These are phyloP conservation scores for Chelonus insularis DNA, from an alignment of 1,140 invertebrate genomes.

Conservation along the genomic window DNA sequence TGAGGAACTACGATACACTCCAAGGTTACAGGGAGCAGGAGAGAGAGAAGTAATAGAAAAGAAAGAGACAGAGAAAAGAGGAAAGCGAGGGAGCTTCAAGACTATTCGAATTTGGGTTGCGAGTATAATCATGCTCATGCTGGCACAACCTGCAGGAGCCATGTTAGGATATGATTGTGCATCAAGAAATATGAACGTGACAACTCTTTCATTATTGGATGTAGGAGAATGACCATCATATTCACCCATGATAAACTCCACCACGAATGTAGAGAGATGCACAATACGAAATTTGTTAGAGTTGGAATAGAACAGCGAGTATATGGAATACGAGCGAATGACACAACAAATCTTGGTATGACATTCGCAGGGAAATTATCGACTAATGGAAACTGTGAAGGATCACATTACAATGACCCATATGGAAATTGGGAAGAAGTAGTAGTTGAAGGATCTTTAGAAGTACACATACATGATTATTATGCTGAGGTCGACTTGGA, in stretches of 20 bases:
- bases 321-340: slow-evolving; percentile 2
- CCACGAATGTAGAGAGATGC: background rate
- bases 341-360: background rate
- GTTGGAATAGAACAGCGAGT: background rate
- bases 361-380: slow-evolving; percentile 4
- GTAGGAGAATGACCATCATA: slow-evolving; percentile 27
- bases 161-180: slow-evolving; percentile 27
- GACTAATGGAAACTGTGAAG: slow-evolving; percentile 5
- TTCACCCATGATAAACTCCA: background rate
- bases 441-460: slow-evolving; percentile 12
- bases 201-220: slow-evolving; percentile 12
- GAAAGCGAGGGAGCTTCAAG: no score
- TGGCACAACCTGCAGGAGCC: no score
- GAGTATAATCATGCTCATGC: no score
- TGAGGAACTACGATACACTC: no score
- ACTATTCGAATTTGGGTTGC: no score
- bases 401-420: slow-evolving; percentile 11
- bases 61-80: no score
- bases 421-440: slow-evolving; percentile 26
- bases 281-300: background rate
- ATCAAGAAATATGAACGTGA: slow-evolving; percentile 8
- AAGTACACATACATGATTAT: slow-evolving; percentile 10
- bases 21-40: no score
- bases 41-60: no score
- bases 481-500: slow-evolving; percentile 3